Percentiles rank a stretch among this genome's conserved stretches.
Evolutionary conservation across 2,888 invertebrate genomes (phyloP).

Genomic region (Gymnosoma rotundatum): DNA sequence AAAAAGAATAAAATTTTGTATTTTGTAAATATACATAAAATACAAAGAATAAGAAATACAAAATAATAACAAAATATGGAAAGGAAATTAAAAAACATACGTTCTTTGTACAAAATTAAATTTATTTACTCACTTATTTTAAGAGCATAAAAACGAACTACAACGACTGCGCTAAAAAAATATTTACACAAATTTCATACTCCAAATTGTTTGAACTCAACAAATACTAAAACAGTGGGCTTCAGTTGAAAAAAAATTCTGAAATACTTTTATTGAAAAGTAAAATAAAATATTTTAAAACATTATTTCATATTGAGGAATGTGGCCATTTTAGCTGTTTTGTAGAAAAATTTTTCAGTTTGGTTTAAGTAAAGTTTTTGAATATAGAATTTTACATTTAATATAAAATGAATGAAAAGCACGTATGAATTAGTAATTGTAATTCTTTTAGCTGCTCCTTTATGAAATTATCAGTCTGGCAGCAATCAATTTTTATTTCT

Average conservation of each 20-base stretch:
- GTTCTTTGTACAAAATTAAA: background rate
- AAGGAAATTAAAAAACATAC: constrained; percentile 7
- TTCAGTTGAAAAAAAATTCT: background rate
- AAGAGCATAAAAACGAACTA: constrained; percentile 8
- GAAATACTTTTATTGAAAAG: too few species aligned
- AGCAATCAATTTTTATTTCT: too few species aligned
- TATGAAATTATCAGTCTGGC: too few species aligned
- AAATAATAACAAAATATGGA: constrained; percentile 37
- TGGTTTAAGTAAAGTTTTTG: too few species aligned
- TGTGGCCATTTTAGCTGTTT: too few species aligned
- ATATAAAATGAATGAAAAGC: too few species aligned
- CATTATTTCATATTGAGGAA: too few species aligned
- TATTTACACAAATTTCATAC: constrained; percentile 18
- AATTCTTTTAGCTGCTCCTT: too few species aligned
- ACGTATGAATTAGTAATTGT: too few species aligned
- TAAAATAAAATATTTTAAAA: too few species aligned
- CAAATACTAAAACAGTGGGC: constrained; percentile 29
- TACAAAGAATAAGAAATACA: constrained; percentile 1
- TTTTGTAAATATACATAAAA: constrained; percentile 30
- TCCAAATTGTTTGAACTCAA: constrained; percentile 2
- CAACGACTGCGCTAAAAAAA: constrained; percentile 55
- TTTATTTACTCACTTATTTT: constrained; percentile 9
- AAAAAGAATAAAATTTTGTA: constrained; percentile 2
- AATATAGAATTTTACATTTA: too few species aligned
- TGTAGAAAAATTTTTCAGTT: too few species aligned